These are phyloP conservation scores for Ptyas mucosa DNA, from an alignment of 2,113 vertebrate species.

Conservation along the genomic window DNA sequence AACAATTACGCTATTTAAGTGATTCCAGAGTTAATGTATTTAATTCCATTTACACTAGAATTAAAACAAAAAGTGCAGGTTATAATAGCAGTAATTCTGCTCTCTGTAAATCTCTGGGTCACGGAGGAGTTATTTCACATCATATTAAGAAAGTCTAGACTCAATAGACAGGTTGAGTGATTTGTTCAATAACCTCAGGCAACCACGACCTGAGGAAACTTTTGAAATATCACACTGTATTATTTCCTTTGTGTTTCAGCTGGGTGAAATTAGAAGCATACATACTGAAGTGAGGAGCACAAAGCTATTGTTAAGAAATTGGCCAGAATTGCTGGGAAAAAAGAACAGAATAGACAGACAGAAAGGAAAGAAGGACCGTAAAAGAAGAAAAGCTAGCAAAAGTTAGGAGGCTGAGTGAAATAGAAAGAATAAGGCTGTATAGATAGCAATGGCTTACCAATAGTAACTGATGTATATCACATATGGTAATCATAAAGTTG, in stretches of 20 bases:
- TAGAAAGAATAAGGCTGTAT: background rate
- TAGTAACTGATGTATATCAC: background rate
- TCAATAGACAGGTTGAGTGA: background rate
- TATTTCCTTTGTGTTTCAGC: background rate
- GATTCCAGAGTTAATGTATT: background rate
- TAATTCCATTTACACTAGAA: background rate
- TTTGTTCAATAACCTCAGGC: background rate
- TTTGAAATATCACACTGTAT: background rate
- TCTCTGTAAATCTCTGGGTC: background rate
- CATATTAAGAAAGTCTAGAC: background rate
- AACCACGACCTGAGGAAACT: background rate
- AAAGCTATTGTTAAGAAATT: background rate
- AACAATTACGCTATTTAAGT: background rate
- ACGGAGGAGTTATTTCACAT: background rate
- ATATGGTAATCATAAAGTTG: background rate
- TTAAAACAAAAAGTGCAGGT: background rate
- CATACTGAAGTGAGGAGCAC: background rate
- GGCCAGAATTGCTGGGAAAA: background rate
- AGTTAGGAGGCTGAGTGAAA: background rate
- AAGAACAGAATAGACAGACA: background rate
- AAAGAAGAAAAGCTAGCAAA: background rate
- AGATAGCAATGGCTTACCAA: background rate
- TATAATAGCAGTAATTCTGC: background rate
- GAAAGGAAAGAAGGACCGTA: background rate
- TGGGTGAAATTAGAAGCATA: background rate